Conservation (phyloP, 2,888 invertebrate species). For the Hypomecis punctinalis region DNA sequence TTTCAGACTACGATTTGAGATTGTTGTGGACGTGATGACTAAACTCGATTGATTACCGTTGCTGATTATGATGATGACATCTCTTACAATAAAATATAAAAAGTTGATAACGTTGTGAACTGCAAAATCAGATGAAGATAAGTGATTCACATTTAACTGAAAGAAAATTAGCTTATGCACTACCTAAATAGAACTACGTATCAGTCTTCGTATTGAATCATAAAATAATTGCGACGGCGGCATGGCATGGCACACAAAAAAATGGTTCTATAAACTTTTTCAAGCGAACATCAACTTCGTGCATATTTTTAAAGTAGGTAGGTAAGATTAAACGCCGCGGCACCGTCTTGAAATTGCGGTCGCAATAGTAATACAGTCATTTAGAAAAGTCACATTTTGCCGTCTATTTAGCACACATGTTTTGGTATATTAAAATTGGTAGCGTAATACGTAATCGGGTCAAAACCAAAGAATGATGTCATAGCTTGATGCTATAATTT, state of each 20-base stretch:
- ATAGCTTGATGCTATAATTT: constrained; percentile 72
- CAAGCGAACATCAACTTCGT: constrained; percentile 11
- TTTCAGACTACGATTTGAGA: too few species aligned
- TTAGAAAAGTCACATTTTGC: constrained; percentile 43
- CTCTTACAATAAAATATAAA: too few species aligned
- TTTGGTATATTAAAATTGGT: constrained; percentile 53
- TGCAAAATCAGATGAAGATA: too few species aligned
- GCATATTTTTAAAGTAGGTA: constrained; percentile 22
- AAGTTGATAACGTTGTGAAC: too few species aligned
- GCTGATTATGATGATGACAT: too few species aligned
- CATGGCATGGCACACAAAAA: not conserved
- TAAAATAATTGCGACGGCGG: not conserved
- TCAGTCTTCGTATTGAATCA: constrained; percentile 2
- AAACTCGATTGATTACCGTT: too few species aligned
- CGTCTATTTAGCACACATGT: constrained; percentile 40
- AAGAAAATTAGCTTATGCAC: too few species aligned
- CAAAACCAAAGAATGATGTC: constrained; percentile 70
- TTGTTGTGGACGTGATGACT: too few species aligned
- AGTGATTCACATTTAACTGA: too few species aligned
- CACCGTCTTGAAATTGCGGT: constrained; percentile 22
- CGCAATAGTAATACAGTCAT: constrained; percentile 40
- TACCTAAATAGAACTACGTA: not conserved
- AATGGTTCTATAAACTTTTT: constrained; percentile 27
- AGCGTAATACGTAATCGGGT: constrained; percentile 68
- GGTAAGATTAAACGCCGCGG: constrained; percentile 27